A percentile compares a stretch with the other conserved stretches of the same genome.
phyloP scores from a whole-genome alignment of 2,113 vertebrate species.

The Andinoacara biseriatus region DNA sequence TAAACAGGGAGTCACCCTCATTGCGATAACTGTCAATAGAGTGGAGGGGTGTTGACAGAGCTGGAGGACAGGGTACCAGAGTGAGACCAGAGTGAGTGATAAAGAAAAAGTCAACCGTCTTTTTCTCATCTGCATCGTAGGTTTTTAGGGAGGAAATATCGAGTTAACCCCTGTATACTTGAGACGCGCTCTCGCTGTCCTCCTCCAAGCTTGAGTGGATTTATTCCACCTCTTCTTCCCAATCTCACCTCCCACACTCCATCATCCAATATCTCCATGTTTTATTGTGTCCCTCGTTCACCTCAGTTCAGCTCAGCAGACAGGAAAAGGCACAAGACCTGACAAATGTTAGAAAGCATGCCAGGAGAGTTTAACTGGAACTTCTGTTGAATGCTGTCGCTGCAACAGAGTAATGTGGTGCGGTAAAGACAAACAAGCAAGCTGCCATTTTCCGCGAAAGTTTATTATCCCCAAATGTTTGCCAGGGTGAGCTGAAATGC shows the following conservation, averaged over 20 bases:
- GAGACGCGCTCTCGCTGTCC: conserved; percentile 54
- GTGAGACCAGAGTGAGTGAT: conserved; percentile 9
- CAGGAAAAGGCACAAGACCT: not conserved
- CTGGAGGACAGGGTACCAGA: conserved; percentile 11
- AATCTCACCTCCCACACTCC: conserved; percentile 14
- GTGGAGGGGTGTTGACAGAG: conserved; percentile 40
- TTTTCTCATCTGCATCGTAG: not conserved
- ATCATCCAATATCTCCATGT: not conserved
- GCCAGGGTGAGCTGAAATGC: not conserved
- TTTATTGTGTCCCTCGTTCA: not conserved
- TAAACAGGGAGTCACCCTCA: conserved; percentile 44
- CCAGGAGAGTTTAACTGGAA: conserved; percentile 14
- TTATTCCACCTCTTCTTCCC: conserved; percentile 36
- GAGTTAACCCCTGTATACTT: conserved; percentile 45
- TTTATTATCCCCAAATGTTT: not conserved
- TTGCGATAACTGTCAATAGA: conserved; percentile 38
- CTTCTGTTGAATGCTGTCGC: not conserved
- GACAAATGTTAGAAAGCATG: not conserved
- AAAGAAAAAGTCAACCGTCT: not conserved
- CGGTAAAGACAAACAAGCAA: not conserved
- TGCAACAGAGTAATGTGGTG: not conserved
- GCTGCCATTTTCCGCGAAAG: not conserved
- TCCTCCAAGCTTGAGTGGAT: conserved; percentile 47
- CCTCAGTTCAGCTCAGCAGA: not conserved
- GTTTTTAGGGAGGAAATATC: conserved; percentile 55